phyloP scores from a whole-genome alignment of 1,140 invertebrate species.

The Drosophila lacertosa region DNA sequence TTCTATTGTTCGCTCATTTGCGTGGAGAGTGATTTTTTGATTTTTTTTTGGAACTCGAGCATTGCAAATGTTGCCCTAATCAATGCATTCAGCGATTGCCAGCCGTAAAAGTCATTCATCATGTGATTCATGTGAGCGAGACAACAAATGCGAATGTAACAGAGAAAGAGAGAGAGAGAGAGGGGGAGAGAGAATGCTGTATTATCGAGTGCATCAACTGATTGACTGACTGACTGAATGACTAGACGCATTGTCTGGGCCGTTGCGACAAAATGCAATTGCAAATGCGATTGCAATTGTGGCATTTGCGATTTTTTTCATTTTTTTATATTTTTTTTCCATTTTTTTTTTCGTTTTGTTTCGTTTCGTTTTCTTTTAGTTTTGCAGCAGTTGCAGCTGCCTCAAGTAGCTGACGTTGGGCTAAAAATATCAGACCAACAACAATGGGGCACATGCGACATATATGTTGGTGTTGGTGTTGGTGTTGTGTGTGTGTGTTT shows the following conservation, averaged over 20 bases:
- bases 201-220: constrained; percentile 17
- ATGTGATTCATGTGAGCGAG: constrained; percentile 35
- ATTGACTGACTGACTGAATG: constrained; percentile 35
- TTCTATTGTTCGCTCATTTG: constrained; percentile 18
- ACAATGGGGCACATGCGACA: constrained; percentile 22
- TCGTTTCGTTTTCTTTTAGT: constrained; percentile 24
- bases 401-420: constrained; percentile 35
- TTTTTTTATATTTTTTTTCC: constrained; percentile 18
- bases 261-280: constrained; percentile 37
- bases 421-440: constrained; percentile 65
- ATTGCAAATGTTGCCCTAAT: constrained; percentile 31
- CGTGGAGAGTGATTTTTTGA: not conserved
- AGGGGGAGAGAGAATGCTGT: not conserved
- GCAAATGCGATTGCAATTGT: constrained; percentile 50
- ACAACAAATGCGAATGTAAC: too few species aligned
- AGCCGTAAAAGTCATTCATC: constrained; percentile 34
- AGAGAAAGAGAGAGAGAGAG: not conserved
- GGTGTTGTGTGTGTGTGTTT: not conserved
- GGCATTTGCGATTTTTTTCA: constrained; percentile 49
- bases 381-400: constrained; percentile 32
- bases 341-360: constrained; percentile 29
- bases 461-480: not conserved
- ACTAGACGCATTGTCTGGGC: constrained; percentile 73
- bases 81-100: constrained; percentile 23
- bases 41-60: constrained; percentile 8